phyloP scores from a whole-genome alignment of 2,797 vertebrate species.

The Artibeus lituratus region DNA sequence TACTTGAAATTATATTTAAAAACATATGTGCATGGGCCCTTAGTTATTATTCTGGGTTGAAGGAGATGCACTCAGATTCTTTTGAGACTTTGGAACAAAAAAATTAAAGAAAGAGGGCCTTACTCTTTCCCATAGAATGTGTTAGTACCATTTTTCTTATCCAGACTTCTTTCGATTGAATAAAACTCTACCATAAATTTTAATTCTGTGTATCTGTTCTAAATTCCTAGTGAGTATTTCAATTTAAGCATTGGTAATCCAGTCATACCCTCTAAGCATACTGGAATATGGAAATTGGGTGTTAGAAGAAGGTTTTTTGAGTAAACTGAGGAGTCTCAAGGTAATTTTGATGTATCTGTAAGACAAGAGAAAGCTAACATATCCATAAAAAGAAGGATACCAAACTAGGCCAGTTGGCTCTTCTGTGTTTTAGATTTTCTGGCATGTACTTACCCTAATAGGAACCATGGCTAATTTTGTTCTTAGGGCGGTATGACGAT shows the following conservation, averaged over 20 bases:
- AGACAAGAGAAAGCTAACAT: neutral
- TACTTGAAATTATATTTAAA: constrained; percentile 6
- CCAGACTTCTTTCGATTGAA: neutral
- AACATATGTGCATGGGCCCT: neutral
- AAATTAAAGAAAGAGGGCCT: neutral
- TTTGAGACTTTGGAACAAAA: neutral
- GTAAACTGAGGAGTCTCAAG: neutral
- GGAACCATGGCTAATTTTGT: neutral
- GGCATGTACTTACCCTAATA: neutral
- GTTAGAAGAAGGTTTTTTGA: neutral
- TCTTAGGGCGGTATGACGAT: neutral
- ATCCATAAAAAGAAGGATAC: neutral
- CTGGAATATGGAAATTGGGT: neutral
- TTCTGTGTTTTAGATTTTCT: neutral
- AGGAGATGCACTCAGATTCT: neutral
- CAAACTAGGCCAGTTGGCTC: neutral
- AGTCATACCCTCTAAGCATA: neutral
- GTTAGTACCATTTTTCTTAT: constrained; percentile 9
- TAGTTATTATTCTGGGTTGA: neutral
- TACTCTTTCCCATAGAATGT: neutral
- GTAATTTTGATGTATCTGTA: neutral
- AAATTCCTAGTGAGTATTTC: neutral
- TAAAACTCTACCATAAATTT: neutral
- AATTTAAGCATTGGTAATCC: neutral
- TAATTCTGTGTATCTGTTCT: neutral